Conservation (phyloP, 2,113 vertebrate genomes). For the Prunella himalayana region DNA sequence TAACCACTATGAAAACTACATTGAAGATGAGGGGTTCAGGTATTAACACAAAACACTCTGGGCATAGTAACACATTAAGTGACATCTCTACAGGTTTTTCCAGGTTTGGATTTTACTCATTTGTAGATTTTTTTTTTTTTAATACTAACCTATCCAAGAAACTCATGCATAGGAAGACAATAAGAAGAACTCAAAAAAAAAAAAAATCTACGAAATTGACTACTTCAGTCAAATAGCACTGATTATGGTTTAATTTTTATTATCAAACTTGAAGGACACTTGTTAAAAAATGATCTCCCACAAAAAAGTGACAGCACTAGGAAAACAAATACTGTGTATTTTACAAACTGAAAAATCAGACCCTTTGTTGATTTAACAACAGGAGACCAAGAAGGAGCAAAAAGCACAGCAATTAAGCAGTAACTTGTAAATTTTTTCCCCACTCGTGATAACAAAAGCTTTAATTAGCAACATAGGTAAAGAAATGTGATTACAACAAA, state of each 20-base stretch:
- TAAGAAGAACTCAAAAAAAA: background rate
- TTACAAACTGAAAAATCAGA: background rate
- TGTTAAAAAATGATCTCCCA: background rate
- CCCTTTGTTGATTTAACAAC: background rate
- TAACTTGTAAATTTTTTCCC: constrained; percentile 12
- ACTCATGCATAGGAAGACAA: background rate
- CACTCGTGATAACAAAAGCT: constrained; percentile 25
- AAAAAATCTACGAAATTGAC: background rate
- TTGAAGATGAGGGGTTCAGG: background rate
- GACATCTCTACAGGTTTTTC: background rate
- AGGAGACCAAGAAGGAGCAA: background rate
- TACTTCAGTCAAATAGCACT: background rate
- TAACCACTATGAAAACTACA: background rate
- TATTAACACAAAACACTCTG: background rate
- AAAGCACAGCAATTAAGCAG: background rate
- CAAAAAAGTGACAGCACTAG: background rate
- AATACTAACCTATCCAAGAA: background rate
- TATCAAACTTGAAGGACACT: background rate
- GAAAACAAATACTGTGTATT: background rate
- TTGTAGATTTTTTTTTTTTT: background rate
- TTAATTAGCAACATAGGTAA: constrained; percentile 58
- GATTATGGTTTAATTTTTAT: background rate
- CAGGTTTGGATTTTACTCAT: background rate
- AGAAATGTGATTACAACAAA: constrained; percentile 37
- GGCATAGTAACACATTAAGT: background rate